phyloP scores from a whole-genome alignment of 2,797 vertebrate species.

The Eleutherodactylus coqui region DNA sequence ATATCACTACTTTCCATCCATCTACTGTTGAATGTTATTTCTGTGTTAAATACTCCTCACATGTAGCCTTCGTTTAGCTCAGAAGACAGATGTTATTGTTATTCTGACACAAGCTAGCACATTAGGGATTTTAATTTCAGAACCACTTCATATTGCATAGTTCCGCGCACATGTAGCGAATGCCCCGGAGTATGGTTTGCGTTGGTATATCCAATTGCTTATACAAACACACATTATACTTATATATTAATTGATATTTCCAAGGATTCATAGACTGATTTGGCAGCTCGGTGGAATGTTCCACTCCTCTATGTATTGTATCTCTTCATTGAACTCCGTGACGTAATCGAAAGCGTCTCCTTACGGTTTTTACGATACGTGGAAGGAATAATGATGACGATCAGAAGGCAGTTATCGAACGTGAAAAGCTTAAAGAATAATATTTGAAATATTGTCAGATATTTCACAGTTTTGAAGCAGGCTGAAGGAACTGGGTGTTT shows the following conservation, averaged over 20 bases:
- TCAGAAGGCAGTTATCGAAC: conserved; percentile 1
- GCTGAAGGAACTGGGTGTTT: conserved; percentile 52
- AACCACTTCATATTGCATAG: conserved; percentile 51
- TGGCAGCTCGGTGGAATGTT: conserved; percentile 38
- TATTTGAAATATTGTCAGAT: conserved; percentile 27
- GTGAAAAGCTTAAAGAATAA: neutral
- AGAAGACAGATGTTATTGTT: conserved; percentile 58
- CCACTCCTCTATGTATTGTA: conserved; percentile 45
- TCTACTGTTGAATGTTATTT: conserved; percentile 2
- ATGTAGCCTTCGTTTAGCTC: conserved; percentile 44
- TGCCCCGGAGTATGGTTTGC: conserved; percentile 43
- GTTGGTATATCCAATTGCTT: conserved; percentile 51
- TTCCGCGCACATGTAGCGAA: conserved; percentile 50
- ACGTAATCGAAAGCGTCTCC: conserved; percentile 35
- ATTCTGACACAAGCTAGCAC: conserved; percentile 55
- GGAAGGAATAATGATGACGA: neutral
- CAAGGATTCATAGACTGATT: conserved; percentile 37
- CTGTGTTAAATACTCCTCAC: conserved; percentile 30
- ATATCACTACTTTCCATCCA: neutral
- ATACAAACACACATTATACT: conserved; percentile 46
- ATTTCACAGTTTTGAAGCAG: conserved; percentile 27
- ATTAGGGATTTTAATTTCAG: conserved; percentile 57
- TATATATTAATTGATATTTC: conserved; percentile 57
- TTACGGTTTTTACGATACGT: conserved; percentile 7
- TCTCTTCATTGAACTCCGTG: conserved; percentile 38